Evolutionary conservation across 2,888 invertebrate species (phyloP), one percentile per base, ranked within the genome.

Genomic region (Penaeus monodon): DNA sequence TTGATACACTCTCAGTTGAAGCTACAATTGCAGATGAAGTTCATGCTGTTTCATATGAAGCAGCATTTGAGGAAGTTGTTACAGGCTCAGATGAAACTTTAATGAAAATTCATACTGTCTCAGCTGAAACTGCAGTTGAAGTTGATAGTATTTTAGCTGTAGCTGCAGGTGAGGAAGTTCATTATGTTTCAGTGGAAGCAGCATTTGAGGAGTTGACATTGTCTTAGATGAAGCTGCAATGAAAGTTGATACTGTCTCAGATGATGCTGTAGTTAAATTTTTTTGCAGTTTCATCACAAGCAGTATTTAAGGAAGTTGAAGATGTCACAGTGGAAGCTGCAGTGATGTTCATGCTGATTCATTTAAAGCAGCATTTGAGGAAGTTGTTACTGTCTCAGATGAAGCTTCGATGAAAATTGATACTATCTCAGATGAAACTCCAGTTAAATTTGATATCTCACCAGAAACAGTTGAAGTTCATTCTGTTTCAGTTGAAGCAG

Each of bases 11-110:
- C 57, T 24, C 27, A 49, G 29, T n/a, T n/a, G 78, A n/a, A 57
- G 73, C n/a, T n/a, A n/a, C n/a, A n/a, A n/a, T n/a, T n/a, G 81
- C 33, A 38, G 29, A n/a, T 29, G 79, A 79, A 27, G 57, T 33
- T 79, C 27, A 63, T 10, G 27, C 33, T 81, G 70, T 38, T 33
- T 20, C 68, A 10, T 38, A 66, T 33, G 76, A 20, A 38, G 10
- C 24, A 0, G 10, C 10, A 38, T 17, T 24, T 76, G 57, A 49
- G 49, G 78, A 24, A 27, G 49, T 78, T 78, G 0, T 76, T 33
- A 63, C n/a, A 27, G 63, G 3, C 33, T 38, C 22, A 63, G 63
- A 78, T 44, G 63, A 44, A 49, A n/a, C 57, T 78, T 12, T 49
- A 78, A 17, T 63, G 76, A 49, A 49, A 49, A 27, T 8, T 76